Percentiles rank a stretch among this genome's conserved stretches.
Evolutionary conservation across 2,113 vertebrate species (phyloP).

Genomic region (Sitta europaea): DNA sequence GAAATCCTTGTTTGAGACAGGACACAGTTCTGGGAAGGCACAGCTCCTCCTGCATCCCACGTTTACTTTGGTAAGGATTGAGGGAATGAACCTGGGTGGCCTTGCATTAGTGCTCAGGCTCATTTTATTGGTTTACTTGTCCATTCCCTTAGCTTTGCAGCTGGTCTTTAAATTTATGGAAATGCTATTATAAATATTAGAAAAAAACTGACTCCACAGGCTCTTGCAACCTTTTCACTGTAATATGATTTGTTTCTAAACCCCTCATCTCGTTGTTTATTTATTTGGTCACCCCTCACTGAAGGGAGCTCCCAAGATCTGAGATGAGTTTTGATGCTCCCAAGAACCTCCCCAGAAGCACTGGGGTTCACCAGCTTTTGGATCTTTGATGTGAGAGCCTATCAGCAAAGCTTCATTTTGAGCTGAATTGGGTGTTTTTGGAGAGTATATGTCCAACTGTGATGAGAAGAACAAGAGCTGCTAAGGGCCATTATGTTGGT

Average conservation of each 20-base stretch:
- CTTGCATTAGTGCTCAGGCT: not conserved
- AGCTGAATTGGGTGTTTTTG: not conserved
- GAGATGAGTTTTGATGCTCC: not conserved
- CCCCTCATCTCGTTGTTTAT: not conserved
- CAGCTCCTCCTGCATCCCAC: not conserved
- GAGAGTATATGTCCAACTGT: not conserved
- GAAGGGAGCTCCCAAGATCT: not conserved
- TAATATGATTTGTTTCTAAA: not conserved
- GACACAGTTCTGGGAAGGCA: not conserved
- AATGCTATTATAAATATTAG: slow-evolving; percentile 22
- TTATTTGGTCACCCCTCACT: not conserved
- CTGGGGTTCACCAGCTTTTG: not conserved
- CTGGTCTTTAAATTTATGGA: slow-evolving; percentile 27
- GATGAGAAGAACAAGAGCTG: not conserved
- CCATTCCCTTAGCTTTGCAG: slow-evolving; percentile 16
- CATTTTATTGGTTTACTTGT: slow-evolving; percentile 37
- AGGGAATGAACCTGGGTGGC: slow-evolving; percentile 1
- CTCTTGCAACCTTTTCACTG: not conserved
- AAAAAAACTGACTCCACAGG: not conserved
- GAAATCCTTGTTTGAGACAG: not conserved
- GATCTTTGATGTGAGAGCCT: not conserved
- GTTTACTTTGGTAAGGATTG: not conserved
- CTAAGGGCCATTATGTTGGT: not conserved
- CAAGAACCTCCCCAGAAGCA: not conserved
- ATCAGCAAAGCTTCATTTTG: not conserved